Base-by-base conservation (phyloP, 2,113 vertebrate genomes). In the Chitala chitala region DNA sequence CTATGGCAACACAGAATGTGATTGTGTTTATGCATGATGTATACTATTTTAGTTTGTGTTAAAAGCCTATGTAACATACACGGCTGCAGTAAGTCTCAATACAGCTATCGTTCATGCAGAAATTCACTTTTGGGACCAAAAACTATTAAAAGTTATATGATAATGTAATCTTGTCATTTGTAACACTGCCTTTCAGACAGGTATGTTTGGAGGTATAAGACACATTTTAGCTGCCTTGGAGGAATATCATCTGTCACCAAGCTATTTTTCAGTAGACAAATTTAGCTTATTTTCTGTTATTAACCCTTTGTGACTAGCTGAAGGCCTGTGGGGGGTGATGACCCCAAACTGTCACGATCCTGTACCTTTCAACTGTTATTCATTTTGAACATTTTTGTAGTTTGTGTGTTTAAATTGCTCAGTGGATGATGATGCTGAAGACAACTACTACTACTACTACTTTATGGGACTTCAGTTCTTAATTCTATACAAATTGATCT, bases 71-170 rank as follows among this genome's bases (percentile, higher is more conserved):
- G n/a, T n/a, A n/a, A n/a, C n/a, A n/a, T n/a, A n/a, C n/a, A n/a
- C n/a, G n/a, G n/a, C n/a, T n/a, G n/a, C n/a, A n/a, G n/a, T n/a
- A n/a, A 74, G 42, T 75, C 59, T 71, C 78, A 77, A 78, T 79
- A 79, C 78, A 78, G 76, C 76, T 65, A 71, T 66, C 73, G 55
- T 71, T 78, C 63, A 69, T 71, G 74, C 78, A 75, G 63, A 76
- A 73, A 36, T 76, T 76, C 69, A 81, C 76, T 78, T 83, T 78
- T 64, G 81, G 77, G 76, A 75, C 77, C 26, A 61, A 78, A 81
- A 81, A 79, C 69, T 78, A 78, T 81, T 68, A 53, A 29, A 50
- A 79, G 78, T 81, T 79, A 79, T 75, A 51, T 75, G 76, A 76
- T 79, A 59, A 69, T 78, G 64, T 53, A 69, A 76, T 72, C 75